Percentiles rank a stretch among this genome's conserved stretches.
Conservation (phyloP, 2,113 vertebrate genomes). For the Forbesichthys papilliferus region DNA sequence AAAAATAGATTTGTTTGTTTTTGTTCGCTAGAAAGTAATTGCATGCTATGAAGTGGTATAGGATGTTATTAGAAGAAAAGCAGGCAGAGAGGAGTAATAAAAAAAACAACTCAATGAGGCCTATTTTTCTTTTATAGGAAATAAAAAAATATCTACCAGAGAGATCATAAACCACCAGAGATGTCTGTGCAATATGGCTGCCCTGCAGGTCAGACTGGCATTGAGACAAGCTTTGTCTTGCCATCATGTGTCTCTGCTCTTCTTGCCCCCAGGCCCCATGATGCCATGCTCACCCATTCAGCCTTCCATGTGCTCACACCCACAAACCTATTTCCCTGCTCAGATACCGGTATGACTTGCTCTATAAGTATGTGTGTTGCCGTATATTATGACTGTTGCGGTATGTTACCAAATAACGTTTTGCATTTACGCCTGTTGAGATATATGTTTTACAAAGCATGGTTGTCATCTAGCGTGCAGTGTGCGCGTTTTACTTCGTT, state of each 20-base stretch:
- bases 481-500: too few species aligned
- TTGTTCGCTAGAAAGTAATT: background rate
- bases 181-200: background rate
- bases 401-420: too few species aligned
- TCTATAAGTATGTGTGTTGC: background rate
- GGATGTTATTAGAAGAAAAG: constrained; percentile 14
- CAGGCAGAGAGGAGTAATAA: constrained; percentile 11
- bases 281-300: constrained; percentile 12
- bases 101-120: background rate
- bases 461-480: too few species aligned
- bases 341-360: background rate
- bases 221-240: constrained; percentile 46
- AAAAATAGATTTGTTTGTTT: background rate
- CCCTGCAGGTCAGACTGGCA: background rate
- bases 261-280: constrained; percentile 35
- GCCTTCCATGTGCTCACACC: constrained; percentile 34
- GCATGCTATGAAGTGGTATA: background rate
- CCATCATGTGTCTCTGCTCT: constrained; percentile 29
- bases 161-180: background rate
- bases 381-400: too few species aligned
- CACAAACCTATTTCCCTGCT: constrained; percentile 36
- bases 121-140: too few species aligned
- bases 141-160: constrained; percentile 3
- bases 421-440: too few species aligned
- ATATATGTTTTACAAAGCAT: too few species aligned